Evolutionary conservation across 2,113 vertebrate genomes (phyloP).

Genomic region (Dissostichus mawsoni): DNA sequence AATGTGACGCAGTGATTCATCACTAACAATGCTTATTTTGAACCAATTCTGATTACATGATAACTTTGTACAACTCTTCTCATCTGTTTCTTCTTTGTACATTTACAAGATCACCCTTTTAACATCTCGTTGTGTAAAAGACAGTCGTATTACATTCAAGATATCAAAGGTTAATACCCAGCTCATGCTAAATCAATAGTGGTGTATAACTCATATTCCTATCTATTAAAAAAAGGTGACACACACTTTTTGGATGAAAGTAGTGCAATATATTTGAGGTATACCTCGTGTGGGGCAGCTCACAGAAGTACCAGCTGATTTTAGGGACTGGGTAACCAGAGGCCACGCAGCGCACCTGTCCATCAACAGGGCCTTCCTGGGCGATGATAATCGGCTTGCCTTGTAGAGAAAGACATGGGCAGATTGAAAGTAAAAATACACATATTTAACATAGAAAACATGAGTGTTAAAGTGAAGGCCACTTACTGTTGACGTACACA

Average conservation of each 20-base stretch:
- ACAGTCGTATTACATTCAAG: background rate
- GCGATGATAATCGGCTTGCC: conserved; percentile 93
- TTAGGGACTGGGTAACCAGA: conserved; percentile 92
- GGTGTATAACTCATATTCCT: background rate
- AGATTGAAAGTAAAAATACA: background rate
- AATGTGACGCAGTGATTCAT: background rate
- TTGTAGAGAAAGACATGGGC: conserved; percentile 57
- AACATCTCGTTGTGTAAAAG: background rate
- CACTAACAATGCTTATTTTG: background rate
- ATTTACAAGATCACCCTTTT: background rate
- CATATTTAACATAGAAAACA: background rate
- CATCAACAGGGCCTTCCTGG: conserved; percentile 88
- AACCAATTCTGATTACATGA: background rate
- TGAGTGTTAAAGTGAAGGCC: background rate
- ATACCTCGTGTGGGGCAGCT: conserved; percentile 90
- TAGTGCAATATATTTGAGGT: background rate
- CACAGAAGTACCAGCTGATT: conserved; percentile 95
- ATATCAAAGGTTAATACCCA: background rate
- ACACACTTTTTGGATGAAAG: background rate
- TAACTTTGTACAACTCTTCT: background rate
- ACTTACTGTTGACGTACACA: conserved; percentile 95
- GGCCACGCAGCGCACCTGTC: conserved; percentile 92
- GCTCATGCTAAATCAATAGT: background rate
- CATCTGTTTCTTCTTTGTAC: background rate
- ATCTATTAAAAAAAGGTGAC: background rate